Percentiles rank a stretch among this genome's conserved stretches.
Conservation (phyloP, 2,797 vertebrate genomes). For the Psittacula derbiana region DNA sequence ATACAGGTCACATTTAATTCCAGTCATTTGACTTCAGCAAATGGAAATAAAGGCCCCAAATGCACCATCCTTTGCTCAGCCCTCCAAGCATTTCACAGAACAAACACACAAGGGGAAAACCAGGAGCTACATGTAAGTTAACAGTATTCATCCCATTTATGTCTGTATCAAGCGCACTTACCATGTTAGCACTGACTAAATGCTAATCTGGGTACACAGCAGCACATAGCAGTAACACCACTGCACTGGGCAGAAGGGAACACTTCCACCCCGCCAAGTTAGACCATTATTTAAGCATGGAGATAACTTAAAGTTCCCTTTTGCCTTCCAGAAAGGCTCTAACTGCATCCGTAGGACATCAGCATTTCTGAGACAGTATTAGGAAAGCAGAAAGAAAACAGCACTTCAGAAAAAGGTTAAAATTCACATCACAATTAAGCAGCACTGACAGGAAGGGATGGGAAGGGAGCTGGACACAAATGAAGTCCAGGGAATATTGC, state of each 20-base stretch:
- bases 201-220: not conserved
- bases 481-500: fast-evolving
- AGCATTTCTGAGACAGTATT: fast-evolving
- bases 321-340: not conserved
- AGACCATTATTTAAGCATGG: not conserved
- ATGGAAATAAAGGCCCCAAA: conserved; percentile 21
- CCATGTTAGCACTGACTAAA: not conserved
- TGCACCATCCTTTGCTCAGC: not conserved
- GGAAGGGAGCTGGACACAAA: not conserved
- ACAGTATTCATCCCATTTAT: not conserved
- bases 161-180: not conserved
- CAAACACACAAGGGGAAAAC: not conserved
- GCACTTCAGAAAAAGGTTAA: not conserved
- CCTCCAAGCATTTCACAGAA: not conserved
- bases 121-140: not conserved
- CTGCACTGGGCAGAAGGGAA: not conserved
- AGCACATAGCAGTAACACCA: not conserved
- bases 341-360: not conserved
- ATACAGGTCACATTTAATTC: conserved; percentile 58
- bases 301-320: not conserved
- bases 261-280: not conserved
- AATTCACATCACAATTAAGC: not conserved
- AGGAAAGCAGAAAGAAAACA: not conserved
- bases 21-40: conserved; percentile 36
- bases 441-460: not conserved